These are phyloP conservation scores for Drosophila triauraria DNA, from an alignment of 1,140 invertebrate species.

Conservation along the genomic window DNA sequence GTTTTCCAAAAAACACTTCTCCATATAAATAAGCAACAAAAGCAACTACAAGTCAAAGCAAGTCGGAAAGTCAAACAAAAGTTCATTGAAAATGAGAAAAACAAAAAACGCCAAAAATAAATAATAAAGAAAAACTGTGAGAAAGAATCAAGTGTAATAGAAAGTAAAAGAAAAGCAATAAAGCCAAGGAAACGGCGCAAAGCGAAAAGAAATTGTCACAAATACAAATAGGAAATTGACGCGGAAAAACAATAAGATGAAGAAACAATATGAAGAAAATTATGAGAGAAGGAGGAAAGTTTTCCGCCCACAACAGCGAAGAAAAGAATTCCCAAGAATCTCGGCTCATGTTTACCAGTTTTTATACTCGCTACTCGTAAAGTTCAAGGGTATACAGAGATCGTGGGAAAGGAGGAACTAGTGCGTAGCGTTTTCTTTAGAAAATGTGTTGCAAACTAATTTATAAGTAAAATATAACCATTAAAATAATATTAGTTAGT, in stretches of 20 bases:
- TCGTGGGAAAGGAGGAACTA: not conserved
- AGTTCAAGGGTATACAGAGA: not conserved
- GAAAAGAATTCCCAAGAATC: slow-evolving; percentile 27
- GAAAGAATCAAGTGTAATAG: slow-evolving; percentile 49
- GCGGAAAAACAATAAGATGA: slow-evolving; percentile 60
- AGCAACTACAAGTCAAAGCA: slow-evolving; percentile 36
- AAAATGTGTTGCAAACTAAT: not conserved
- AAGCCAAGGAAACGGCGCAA: slow-evolving; percentile 68
- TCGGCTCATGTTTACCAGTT: slow-evolving; percentile 43
- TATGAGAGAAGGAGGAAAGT: slow-evolving; percentile 52
- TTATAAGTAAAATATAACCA: too few species aligned
- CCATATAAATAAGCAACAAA: slow-evolving; percentile 31
- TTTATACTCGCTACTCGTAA: not conserved
- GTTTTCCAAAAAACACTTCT: slow-evolving; percentile 35
- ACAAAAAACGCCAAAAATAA: slow-evolving; percentile 26
- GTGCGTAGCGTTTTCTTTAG: not conserved
- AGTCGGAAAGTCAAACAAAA: slow-evolving; percentile 75
- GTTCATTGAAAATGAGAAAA: slow-evolving; percentile 61
- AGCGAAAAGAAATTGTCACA: slow-evolving; percentile 77
- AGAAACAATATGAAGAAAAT: slow-evolving; percentile 38
- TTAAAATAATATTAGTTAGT: not conserved
- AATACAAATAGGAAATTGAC: slow-evolving; percentile 79
- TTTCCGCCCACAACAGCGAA: slow-evolving; percentile 12
- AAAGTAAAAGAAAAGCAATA: slow-evolving; percentile 70
- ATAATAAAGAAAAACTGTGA: slow-evolving; percentile 17